Percentiles rank a stretch among this genome's conserved stretches.
Evolutionary conservation across 2,797 vertebrate genomes (phyloP).

Genomic region (Falco concolor): DNA sequence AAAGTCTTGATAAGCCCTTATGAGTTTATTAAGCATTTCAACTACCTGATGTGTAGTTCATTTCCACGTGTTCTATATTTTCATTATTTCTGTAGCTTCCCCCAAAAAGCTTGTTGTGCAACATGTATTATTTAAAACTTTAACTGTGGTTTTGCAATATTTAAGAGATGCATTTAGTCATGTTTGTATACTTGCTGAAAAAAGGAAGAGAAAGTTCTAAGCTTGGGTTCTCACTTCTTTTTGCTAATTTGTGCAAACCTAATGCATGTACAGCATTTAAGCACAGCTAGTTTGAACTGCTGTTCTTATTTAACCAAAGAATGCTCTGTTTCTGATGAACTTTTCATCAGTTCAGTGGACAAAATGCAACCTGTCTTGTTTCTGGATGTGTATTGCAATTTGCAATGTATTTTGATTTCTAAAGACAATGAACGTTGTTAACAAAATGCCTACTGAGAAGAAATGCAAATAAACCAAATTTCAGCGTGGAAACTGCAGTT

Average conservation of each 20-base stretch:
- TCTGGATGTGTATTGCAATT: neutral
- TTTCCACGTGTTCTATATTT: neutral
- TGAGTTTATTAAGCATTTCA: neutral
- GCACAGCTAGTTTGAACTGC: neutral
- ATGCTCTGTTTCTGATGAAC: neutral
- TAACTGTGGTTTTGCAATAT: conserved; percentile 4
- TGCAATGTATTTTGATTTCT: conserved; percentile 17
- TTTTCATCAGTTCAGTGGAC: conserved; percentile 6
- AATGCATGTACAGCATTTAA: conserved; percentile 1
- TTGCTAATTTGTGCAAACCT: neutral
- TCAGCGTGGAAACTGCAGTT: neutral
- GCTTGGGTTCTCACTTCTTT: neutral
- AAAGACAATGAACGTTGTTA: neutral
- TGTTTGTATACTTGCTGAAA: neutral
- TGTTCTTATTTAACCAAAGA: conserved; percentile 62
- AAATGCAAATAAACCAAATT: conserved; percentile 40
- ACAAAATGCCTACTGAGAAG: neutral
- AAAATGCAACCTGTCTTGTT: neutral
- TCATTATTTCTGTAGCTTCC: neutral
- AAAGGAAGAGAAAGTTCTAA: neutral
- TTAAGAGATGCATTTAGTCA: neutral
- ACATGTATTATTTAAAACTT: neutral
- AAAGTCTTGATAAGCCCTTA: neutral
- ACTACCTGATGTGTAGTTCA: neutral
- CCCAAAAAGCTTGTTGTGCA: neutral